phyloP scores from a whole-genome alignment of 2,797 vertebrate species.

The Pseudopleuronectes americanus region DNA sequence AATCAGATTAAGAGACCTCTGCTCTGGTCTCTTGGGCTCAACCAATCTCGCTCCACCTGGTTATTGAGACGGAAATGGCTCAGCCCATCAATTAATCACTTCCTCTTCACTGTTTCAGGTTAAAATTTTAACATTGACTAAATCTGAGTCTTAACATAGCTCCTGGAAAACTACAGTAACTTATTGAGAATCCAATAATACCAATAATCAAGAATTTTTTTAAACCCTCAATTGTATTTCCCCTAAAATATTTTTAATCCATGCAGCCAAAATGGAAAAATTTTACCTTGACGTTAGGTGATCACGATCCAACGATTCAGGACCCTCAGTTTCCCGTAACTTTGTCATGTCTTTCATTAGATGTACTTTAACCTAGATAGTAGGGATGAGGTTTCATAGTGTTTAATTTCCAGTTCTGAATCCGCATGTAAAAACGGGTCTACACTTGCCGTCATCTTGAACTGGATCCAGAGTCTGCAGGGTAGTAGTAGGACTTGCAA shows the following conservation, averaged over 20 bases:
- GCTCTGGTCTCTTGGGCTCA: constrained; percentile 56
- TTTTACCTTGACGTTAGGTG: background rate
- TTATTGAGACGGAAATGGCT: constrained; percentile 54
- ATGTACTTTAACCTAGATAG: background rate
- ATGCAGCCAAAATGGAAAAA: background rate
- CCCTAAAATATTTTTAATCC: background rate
- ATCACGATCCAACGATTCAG: background rate
- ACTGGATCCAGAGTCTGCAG: no score
- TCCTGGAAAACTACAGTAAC: background rate
- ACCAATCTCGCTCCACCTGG: constrained; percentile 53
- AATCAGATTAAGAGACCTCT: constrained; percentile 70
- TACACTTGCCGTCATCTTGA: no score
- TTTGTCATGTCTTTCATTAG: background rate
- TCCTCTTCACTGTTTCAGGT: constrained; percentile 34
- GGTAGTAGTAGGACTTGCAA: no score
- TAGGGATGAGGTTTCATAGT: no score
- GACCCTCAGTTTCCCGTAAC: background rate
- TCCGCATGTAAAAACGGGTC: no score
- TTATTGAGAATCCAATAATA: background rate
- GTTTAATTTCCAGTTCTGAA: no score
- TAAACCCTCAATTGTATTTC: background rate
- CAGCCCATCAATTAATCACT: constrained; percentile 39
- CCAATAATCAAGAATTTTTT: no score
- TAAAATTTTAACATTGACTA: constrained; percentile 4
- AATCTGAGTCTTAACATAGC: background rate